Conservation (phyloP, 1,140 invertebrate species). For the Vanessa tameamea region DNA sequence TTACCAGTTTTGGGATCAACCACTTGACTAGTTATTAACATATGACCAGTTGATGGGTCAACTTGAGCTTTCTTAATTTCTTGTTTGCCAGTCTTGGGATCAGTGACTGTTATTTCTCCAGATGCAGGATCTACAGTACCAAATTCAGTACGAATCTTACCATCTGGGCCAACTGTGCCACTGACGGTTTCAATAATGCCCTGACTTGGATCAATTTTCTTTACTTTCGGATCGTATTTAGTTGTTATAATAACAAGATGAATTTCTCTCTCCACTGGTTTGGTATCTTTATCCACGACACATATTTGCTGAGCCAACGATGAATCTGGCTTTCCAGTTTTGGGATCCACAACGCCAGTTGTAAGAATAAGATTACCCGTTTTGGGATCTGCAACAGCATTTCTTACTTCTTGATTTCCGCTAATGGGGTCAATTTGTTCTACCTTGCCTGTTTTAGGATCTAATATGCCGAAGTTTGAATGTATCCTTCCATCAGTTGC, state of each 20-base stretch:
- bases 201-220: slow-evolving; percentile 81
- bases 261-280: slow-evolving; percentile 68
- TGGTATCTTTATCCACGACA: slow-evolving; percentile 78
- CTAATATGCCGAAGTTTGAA: slow-evolving; percentile 81
- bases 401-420: slow-evolving; percentile 78
- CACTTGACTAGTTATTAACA: slow-evolving; percentile 81
- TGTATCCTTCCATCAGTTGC: slow-evolving; percentile 78
- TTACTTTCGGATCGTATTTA: slow-evolving; percentile 81
- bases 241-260: slow-evolving; percentile 81
- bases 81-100: slow-evolving; percentile 79
- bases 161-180: slow-evolving; percentile 76
- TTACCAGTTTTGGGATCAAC: slow-evolving; percentile 84
- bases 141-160: slow-evolving; percentile 81
- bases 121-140: slow-evolving; percentile 80
- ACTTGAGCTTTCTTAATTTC: slow-evolving; percentile 80
- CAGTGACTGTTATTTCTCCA: slow-evolving; percentile 79
- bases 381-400: slow-evolving; percentile 79
- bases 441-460: slow-evolving; percentile 81
- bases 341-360: slow-evolving; percentile 80
- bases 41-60: slow-evolving; percentile 81
- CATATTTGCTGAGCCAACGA: slow-evolving; percentile 80
- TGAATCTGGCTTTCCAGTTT: slow-evolving; percentile 80
- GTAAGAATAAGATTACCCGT: slow-evolving; percentile 78
- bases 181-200: slow-evolving; percentile 82
- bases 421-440: slow-evolving; percentile 78